A percentile compares a stretch with the other conserved stretches of the same genome.
phyloP scores from a whole-genome alignment of 2,113 vertebrate species.

The Hyperoodon ampullatus region DNA sequence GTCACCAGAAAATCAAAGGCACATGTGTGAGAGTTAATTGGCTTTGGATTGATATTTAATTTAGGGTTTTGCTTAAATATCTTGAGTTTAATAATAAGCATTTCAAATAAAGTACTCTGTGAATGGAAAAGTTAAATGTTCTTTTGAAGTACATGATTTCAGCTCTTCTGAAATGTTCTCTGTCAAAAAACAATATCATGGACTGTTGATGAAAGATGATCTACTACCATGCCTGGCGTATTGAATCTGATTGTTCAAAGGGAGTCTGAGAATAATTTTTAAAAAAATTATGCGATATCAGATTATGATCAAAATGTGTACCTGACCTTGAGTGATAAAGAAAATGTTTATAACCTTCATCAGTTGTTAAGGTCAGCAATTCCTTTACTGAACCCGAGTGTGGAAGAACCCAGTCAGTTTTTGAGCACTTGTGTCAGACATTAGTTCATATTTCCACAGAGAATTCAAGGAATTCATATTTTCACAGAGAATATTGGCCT shows the following conservation, averaged over 20 bases:
- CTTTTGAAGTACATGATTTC: conserved; percentile 24
- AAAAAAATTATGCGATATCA: neutral
- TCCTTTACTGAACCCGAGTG: neutral
- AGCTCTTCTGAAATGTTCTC: conserved; percentile 1
- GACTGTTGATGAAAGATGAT: neutral
- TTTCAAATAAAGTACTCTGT: conserved; percentile 8
- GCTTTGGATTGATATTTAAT: neutral
- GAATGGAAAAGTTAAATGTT: conserved; percentile 8
- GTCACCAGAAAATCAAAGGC: neutral
- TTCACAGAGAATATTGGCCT: neutral
- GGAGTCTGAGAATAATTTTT: neutral
- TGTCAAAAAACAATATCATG: neutral
- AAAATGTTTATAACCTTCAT: neutral
- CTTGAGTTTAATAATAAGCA: neutral
- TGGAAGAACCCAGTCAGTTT: neutral
- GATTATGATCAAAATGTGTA: neutral
- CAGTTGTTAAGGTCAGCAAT: neutral
- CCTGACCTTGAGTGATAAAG: neutral
- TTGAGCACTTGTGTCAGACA: neutral
- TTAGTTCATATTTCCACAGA: neutral
- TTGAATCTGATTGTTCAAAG: neutral
- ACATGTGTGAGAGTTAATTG: neutral
- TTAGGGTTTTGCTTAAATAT: neutral
- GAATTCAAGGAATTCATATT: neutral
- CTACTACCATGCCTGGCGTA: neutral